These are phyloP conservation scores for Marcusenius ussheri DNA, from an alignment of 2,113 vertebrate species.

Conservation along the genomic window DNA sequence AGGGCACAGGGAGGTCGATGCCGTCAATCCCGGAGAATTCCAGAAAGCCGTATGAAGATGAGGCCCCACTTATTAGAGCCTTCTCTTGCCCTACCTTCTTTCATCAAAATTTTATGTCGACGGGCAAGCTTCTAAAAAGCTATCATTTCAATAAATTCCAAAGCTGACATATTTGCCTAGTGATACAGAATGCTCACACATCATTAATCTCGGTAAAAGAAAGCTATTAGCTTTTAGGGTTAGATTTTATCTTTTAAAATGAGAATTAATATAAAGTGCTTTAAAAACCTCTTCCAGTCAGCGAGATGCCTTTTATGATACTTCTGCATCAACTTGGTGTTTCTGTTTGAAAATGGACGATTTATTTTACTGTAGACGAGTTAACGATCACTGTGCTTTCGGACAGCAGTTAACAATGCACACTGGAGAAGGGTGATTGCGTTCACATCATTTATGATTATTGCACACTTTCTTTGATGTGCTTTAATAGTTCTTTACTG, in stretches of 20 bases:
- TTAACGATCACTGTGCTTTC: neutral
- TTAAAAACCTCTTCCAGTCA: neutral
- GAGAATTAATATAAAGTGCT: neutral
- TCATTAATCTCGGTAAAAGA: neutral
- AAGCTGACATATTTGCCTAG: conserved; percentile 5
- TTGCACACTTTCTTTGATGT: conserved; percentile 19
- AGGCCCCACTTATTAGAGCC: neutral
- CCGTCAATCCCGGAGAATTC: neutral
- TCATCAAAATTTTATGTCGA: conserved; percentile 4
- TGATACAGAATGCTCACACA: neutral
- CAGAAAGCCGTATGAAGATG: neutral
- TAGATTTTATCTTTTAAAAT: neutral
- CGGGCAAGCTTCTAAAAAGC: neutral
- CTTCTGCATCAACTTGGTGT: neutral
- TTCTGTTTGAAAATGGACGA: neutral
- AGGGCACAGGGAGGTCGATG: neutral
- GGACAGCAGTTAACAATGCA: neutral
- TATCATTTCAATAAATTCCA: neutral
- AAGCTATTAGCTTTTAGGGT: neutral
- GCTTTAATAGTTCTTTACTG: conserved; percentile 18
- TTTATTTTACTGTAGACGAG: neutral
- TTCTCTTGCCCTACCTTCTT: neutral
- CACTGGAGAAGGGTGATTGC: neutral
- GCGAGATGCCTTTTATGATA: neutral
- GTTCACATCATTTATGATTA: neutral